Evolutionary conservation across 2,888 invertebrate genomes (phyloP), one percentile per base, ranked within the genome.

Genomic region (Agrilus cyanescens): DNA sequence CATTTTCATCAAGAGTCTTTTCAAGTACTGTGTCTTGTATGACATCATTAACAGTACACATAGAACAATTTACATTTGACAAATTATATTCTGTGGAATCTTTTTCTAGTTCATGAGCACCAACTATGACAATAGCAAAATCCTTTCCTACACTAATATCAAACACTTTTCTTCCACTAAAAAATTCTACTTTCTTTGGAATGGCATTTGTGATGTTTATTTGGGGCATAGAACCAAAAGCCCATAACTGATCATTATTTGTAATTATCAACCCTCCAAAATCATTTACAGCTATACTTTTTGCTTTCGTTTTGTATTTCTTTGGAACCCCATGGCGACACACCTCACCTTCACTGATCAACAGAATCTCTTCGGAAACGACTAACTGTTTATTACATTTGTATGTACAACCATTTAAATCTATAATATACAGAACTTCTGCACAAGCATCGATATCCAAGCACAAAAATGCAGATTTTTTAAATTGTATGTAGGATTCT

Each of bases 91-190:
- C 25, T 25, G 25, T 10, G 32, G 75, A 76, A 35, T 60, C 61
- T 46, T 57, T 56, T 41, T 60, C 43, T 53, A 51, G 44, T 59
- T 59, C 51, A 64, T 73, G 61, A 60, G 78, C 81, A 48, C 76
- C 73, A n/a, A 77, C 76, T 54, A 84, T 73, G 38, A 78, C 79
- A 57, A 82, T 80, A 59, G 80, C 87, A 72, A 81, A 89, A 57
- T 84, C 79, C 45, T 74, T 72, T 5, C 90, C 90, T 43, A 87
- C 80, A 7, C 77, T 77, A 35, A 85, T 73, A 58, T 79, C 76
- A 38, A 80, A 73, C 15, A 87, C 75, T 46, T 74, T 73, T 52
- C 81, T 69, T 6, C 78, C 79, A 55, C 80, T 76, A 54, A 84
- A 82, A 65, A 81, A 82, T 47, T 69, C 70, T 37, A 83, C 75